phyloP scores from a whole-genome alignment of 1,140 invertebrate genomes.

The Stenopsyche tienmushanensis region DNA sequence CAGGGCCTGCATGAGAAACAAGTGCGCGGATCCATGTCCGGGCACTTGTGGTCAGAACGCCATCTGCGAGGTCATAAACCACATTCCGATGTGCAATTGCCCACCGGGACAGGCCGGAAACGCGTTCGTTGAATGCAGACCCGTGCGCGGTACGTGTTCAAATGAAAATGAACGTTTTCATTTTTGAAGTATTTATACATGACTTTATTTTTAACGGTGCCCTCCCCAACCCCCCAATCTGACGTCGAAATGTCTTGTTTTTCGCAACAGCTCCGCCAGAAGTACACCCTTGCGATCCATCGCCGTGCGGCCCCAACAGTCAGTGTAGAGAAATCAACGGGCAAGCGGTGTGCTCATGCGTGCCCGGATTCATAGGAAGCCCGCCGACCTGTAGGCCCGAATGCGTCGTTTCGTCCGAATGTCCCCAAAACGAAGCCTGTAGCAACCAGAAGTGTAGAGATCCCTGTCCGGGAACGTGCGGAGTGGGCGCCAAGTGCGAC shows the following conservation, averaged over 20 bases:
- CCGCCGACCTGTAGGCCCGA: slow-evolving; percentile 66
- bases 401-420: slow-evolving; percentile 64
- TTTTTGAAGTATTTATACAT: too few relatives aligned
- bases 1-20: slow-evolving; percentile 76
- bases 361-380: slow-evolving; percentile 61
- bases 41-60: slow-evolving; percentile 81
- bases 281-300: slow-evolving; percentile 58
- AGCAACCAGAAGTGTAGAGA: slow-evolving; percentile 64
- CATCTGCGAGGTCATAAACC: slow-evolving; percentile 77
- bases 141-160: slow-evolving; percentile 54
- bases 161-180: too few relatives aligned
- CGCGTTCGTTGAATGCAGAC: slow-evolving; percentile 75
- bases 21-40: slow-evolving; percentile 82
- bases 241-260: slow-evolving; percentile 1
- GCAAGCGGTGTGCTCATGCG: slow-evolving; percentile 62
- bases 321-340: slow-evolving; percentile 61
- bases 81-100: slow-evolving; percentile 78
- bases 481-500: slow-evolving; percentile 61
- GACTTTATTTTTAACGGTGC: too few relatives aligned
- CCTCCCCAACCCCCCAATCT: slow-evolving; percentile 54
- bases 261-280: slow-evolving; percentile 39
- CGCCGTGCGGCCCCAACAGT: slow-evolving; percentile 65
- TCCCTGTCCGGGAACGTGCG: slow-evolving; percentile 67
- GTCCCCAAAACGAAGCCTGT: slow-evolving; percentile 61
- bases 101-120: slow-evolving; percentile 71